These are phyloP conservation scores for Pomacea canaliculata DNA, from an alignment of 2,888 invertebrate species.

Conservation along the genomic window DNA sequence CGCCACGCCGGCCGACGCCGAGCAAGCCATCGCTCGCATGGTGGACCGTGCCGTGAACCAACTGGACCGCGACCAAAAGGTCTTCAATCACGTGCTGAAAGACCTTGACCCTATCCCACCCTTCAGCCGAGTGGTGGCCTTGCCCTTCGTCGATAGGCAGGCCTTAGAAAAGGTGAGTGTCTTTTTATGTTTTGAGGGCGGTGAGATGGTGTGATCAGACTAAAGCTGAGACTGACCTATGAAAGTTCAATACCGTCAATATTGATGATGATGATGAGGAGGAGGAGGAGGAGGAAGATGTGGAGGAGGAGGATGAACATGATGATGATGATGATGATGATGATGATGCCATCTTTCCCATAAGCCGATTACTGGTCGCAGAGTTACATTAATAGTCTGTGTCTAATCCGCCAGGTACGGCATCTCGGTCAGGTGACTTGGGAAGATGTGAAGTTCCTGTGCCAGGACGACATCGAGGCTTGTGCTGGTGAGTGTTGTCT, in stretches of 20 bases:
- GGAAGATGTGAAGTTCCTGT: neutral
- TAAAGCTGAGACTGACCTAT: too few species aligned
- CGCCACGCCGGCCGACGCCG: slow-evolving; percentile 1
- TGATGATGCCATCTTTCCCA: neutral
- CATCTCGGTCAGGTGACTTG: neutral
- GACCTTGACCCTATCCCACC: slow-evolving; percentile 3
- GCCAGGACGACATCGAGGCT: neutral
- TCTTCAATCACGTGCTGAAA: slow-evolving; percentile 7
- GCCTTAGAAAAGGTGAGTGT: neutral
- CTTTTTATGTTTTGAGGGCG: too few species aligned
- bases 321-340: slow-evolving; percentile 3
- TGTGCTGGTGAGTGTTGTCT: neutral
- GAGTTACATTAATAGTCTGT: too few species aligned
- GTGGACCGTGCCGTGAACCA: neutral
- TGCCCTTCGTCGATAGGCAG: neutral
- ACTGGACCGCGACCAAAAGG: slow-evolving; percentile 1
- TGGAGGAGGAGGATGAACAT: neutral
- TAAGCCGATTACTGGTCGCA: too few species aligned
- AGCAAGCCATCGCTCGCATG: neutral
- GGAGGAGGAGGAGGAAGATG: neutral
- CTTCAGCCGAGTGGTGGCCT: slow-evolving; percentile 1
- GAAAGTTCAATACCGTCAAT: too few species aligned
- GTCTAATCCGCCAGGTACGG: too few species aligned
- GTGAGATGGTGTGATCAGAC: too few species aligned
- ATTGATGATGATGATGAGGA: neutral